phyloP scores from a whole-genome alignment of 2,888 invertebrate genomes.

The Buathra laborator region DNA sequence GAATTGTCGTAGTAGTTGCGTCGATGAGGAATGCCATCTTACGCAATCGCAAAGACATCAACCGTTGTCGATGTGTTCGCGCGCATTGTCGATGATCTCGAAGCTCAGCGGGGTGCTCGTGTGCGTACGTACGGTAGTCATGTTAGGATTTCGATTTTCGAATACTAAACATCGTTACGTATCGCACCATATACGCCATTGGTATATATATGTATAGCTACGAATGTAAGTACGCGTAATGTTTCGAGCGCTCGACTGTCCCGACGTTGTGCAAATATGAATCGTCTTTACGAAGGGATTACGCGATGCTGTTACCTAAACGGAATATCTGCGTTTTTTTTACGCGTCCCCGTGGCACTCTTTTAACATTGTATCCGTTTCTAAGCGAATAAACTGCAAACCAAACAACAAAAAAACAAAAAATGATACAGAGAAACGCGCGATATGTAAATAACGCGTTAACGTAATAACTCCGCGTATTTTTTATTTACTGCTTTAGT shows the following conservation, averaged over 20 bases:
- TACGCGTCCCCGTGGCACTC: background rate
- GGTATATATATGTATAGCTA: conserved; percentile 33
- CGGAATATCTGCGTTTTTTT: background rate
- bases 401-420: too few species aligned
- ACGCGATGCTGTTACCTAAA: conserved; percentile 35
- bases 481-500: too few species aligned
- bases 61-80: conserved; percentile 11
- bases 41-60: conserved; percentile 67
- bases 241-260: background rate
- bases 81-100: conserved; percentile 17
- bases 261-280: conserved; percentile 62
- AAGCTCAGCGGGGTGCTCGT: conserved; percentile 21
- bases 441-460: too few species aligned
- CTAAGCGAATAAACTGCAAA: too few species aligned
- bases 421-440: too few species aligned
- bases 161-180: conserved; percentile 78
- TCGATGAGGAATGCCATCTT: conserved; percentile 57
- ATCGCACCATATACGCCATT: conserved; percentile 46
- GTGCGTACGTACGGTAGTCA: conserved; percentile 47
- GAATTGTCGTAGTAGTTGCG: conserved; percentile 70
- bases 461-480: too few species aligned
- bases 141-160: conserved; percentile 75
- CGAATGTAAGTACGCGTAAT: background rate
- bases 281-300: conserved; percentile 20
- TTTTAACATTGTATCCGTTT: background rate